A percentile compares a stretch with the other conserved stretches of the same genome.
Conservation (phyloP, 2,888 invertebrate species). For the Scrobipalpa atriplicella region DNA sequence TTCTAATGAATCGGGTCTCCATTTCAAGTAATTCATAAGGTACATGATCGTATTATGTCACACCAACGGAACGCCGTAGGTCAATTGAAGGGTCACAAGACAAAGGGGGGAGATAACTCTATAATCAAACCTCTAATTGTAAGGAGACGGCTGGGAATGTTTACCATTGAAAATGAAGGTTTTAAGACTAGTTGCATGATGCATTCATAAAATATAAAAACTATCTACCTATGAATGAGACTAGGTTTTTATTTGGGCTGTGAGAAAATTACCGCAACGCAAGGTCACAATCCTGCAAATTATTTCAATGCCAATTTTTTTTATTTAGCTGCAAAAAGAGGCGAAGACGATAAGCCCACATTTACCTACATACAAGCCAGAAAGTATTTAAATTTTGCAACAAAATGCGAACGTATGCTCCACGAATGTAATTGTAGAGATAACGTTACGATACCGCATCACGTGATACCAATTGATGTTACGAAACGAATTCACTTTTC, state of each 20-base stretch:
- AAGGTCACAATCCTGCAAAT: not conserved
- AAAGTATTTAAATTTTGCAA: not conserved
- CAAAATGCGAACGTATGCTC: not conserved
- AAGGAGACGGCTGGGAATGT: not conserved
- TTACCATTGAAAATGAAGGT: not conserved
- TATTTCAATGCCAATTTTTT: constrained; percentile 5
- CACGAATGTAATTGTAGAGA: constrained; percentile 32
- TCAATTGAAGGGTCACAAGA: constrained; percentile 67
- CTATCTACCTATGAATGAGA: not conserved
- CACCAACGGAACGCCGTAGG: constrained; percentile 52
- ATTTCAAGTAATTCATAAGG: constrained; percentile 32
- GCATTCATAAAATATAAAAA: not conserved
- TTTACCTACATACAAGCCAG: not conserved
- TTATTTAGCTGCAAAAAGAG: not conserved
- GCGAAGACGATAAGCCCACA: not conserved
- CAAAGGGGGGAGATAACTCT: constrained; percentile 56
- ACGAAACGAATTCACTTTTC: constrained; percentile 48
- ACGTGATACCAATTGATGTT: constrained; percentile 43
- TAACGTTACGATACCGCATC: constrained; percentile 39
- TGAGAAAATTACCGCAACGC: not conserved
- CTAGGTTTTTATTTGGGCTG: not conserved
- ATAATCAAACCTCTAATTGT: constrained; percentile 43
- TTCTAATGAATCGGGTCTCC: constrained; percentile 28
- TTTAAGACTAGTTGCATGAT: not conserved
- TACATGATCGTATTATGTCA: constrained; percentile 57